Evolutionary conservation across 2,797 vertebrate species (phyloP).

Genomic region (Eutrigla gurnardus): DNA sequence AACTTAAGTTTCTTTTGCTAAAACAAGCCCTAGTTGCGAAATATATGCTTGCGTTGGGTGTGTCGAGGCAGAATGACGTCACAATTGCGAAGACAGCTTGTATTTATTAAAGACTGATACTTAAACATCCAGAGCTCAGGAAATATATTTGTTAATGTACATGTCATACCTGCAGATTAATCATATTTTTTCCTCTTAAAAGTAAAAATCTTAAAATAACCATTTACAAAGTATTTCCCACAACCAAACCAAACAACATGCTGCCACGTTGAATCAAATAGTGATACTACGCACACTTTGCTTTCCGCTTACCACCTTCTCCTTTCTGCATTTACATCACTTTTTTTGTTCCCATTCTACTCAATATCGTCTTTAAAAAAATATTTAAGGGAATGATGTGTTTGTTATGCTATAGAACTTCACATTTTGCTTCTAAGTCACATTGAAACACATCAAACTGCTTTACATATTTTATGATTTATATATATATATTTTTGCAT

Average conservation of each 20-base stretch:
- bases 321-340: too few relatives aligned
- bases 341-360: too few relatives aligned
- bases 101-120: background rate
- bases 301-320: background rate
- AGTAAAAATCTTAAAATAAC: background rate
- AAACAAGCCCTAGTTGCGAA: background rate
- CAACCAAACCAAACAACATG: background rate
- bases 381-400: too few relatives aligned
- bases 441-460: background rate
- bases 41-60: too few relatives aligned
- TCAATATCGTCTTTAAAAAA: too few relatives aligned
- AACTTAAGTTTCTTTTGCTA: too few relatives aligned
- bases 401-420: too few relatives aligned
- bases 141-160: background rate
- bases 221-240: background rate
- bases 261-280: background rate
- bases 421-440: too few relatives aligned
- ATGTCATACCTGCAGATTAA: background rate
- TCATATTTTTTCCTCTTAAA: background rate
- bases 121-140: background rate
- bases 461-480: too few relatives aligned
- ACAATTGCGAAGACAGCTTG: too few relatives aligned
- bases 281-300: background rate
- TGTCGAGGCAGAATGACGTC: too few relatives aligned
- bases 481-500: background rate